Evolutionary conservation across 2,797 vertebrate species (phyloP).

Genomic region (Smutsia gigantea): DNA sequence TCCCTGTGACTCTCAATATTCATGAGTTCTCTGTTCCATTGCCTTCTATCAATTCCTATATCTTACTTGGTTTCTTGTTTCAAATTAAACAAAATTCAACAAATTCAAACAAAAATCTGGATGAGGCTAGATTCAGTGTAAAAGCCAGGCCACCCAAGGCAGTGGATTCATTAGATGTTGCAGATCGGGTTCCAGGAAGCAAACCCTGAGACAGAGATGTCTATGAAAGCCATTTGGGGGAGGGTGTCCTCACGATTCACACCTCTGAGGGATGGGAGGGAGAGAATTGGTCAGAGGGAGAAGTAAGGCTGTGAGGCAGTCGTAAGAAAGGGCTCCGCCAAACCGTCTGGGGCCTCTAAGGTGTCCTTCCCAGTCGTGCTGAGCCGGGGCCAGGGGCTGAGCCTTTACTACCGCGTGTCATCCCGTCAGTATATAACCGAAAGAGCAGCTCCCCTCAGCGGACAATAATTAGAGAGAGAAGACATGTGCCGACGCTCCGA

Average conservation of each 20-base stretch:
- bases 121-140: neutral
- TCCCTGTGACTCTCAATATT: neutral
- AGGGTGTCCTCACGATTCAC: neutral
- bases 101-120: neutral
- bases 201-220: neutral
- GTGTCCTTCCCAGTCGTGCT: neutral
- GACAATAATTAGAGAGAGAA: neutral
- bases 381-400: neutral
- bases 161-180: neutral
- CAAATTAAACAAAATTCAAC: neutral
- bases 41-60: neutral
- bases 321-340: neutral
- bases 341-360: rapidly evolving
- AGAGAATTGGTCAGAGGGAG: neutral
- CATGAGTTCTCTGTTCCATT: neutral
- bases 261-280: neutral
- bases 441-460: neutral
- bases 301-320: rapidly evolving
- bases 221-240: too few relatives aligned
- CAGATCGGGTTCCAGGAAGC: neutral
- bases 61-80: neutral
- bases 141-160: neutral
- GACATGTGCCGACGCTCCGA: neutral
- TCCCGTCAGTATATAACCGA: neutral
- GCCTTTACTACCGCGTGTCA: rapidly evolving